Conservation (phyloP, 1,140 invertebrate species). For the Schlechtendalia chinensis region DNA sequence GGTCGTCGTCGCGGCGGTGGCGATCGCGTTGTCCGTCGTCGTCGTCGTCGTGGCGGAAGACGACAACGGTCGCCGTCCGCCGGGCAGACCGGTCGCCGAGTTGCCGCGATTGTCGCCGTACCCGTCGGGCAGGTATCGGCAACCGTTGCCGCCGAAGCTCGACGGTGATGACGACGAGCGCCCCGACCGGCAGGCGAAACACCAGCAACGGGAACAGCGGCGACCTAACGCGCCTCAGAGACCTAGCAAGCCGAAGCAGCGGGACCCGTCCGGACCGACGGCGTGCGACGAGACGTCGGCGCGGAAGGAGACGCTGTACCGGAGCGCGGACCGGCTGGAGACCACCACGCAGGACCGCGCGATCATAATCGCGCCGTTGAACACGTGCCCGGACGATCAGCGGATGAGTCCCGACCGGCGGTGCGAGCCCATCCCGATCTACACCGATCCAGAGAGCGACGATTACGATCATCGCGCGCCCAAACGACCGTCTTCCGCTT, state of each 20-base stretch:
- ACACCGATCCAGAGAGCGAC: neutral
- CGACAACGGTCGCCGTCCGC: neutral
- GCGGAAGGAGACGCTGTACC: neutral
- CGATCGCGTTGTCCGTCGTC: neutral
- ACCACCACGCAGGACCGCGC: neutral
- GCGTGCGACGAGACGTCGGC: neutral
- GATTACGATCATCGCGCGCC: neutral
- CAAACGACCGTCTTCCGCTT: too few relatives aligned
- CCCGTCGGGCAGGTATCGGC: too few relatives aligned
- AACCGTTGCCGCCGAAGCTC: too few relatives aligned
- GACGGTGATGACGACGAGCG: too few relatives aligned
- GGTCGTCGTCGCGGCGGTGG: neutral
- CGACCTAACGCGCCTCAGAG: neutral
- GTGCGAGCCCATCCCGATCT: neutral
- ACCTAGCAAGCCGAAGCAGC: neutral
- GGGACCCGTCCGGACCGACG: neutral
- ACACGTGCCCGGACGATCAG: neutral
- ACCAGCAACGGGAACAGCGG: neutral
- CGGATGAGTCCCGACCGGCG: constrained; percentile 20
- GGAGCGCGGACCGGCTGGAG: neutral
- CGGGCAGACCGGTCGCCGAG: too few relatives aligned
- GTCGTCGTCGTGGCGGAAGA: neutral
- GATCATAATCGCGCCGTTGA: neutral
- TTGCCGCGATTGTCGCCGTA: neutral
- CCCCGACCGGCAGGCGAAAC: neutral